Evolutionary conservation across 2,888 invertebrate genomes (phyloP).

Genomic region (Cerceris rybyensis): DNA sequence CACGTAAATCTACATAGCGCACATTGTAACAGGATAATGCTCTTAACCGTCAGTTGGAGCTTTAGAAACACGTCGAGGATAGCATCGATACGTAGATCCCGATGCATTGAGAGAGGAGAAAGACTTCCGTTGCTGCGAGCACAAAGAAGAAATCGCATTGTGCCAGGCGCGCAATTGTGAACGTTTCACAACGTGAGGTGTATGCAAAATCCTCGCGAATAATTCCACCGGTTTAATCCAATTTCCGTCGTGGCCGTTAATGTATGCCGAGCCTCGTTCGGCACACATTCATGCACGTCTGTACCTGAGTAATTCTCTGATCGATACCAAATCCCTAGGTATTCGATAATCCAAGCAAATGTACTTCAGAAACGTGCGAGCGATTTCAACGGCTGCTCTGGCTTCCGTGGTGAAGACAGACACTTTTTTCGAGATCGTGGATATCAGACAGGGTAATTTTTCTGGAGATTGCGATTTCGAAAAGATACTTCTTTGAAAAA

Average conservation of each 20-base stretch:
- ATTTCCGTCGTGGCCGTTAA: conserved; percentile 70
- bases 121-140: conserved; percentile 54
- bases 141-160: conserved; percentile 47
- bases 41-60: conserved; percentile 49
- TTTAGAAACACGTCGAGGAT: conserved; percentile 50
- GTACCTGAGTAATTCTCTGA: conserved; percentile 47
- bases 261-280: conserved; percentile 69
- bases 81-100: conserved; percentile 54
- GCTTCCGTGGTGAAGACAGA: background rate
- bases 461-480: too few species aligned
- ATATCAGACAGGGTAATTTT: conserved; percentile 31
- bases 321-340: conserved; percentile 67
- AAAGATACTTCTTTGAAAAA: too few species aligned
- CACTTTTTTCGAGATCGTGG: conserved; percentile 3
- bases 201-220: conserved; percentile 69
- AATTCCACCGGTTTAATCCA: conserved; percentile 69
- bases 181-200: conserved; percentile 37
- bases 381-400: conserved; percentile 45
- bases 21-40: conserved; percentile 61
- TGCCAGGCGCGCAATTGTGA: conserved; percentile 49
- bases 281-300: conserved; percentile 40
- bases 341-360: conserved; percentile 73
- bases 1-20: conserved; percentile 35
- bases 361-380: conserved; percentile 35
- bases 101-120: conserved; percentile 47